Conservation (phyloP, 1,140 invertebrate genomes). For the Drosophila sechellia region DNA sequence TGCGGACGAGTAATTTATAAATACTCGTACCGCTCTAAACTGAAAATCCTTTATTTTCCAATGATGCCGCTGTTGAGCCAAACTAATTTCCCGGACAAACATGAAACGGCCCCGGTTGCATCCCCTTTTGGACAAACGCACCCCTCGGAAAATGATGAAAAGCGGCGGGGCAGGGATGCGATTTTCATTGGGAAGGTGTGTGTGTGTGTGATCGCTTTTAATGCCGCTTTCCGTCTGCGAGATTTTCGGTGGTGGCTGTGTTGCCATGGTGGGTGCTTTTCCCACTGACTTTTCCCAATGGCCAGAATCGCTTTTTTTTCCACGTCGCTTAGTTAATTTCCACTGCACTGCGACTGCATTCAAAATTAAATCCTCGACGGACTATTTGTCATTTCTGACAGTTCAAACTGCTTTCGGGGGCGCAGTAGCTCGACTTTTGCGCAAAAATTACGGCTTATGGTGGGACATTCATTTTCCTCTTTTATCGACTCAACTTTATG, state of each 20-base stretch:
- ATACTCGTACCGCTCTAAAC: conserved; percentile 23
- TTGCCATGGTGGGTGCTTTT: conserved; percentile 36
- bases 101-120: conserved; percentile 62
- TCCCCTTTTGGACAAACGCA: conserved; percentile 38
- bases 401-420: conserved; percentile 56
- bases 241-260: conserved; percentile 69
- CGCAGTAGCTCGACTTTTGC: conserved; percentile 19
- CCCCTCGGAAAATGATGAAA: conserved; percentile 9
- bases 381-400: conserved; percentile 81
- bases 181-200: conserved; percentile 6
- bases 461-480: conserved; percentile 43
- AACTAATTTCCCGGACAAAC: conserved; percentile 70
- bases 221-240: conserved; percentile 50
- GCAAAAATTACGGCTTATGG: conserved; percentile 68
- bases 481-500: conserved; percentile 29
- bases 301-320: conserved; percentile 36
- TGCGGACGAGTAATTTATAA: conserved; percentile 74
- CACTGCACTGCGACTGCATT: conserved; percentile 66
- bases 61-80: conserved; percentile 35
- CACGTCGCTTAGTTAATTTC: conserved; percentile 67
- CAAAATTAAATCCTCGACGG: conserved; percentile 74
- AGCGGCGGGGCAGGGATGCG: background rate
- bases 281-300: conserved; percentile 23
- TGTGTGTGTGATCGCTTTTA: conserved; percentile 53
- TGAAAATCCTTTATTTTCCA: conserved; percentile 50